Percentiles rank a stretch among this genome's conserved stretches.
phyloP scores from a whole-genome alignment of 2,888 invertebrate genomes.

The Drosophila leonis region DNA sequence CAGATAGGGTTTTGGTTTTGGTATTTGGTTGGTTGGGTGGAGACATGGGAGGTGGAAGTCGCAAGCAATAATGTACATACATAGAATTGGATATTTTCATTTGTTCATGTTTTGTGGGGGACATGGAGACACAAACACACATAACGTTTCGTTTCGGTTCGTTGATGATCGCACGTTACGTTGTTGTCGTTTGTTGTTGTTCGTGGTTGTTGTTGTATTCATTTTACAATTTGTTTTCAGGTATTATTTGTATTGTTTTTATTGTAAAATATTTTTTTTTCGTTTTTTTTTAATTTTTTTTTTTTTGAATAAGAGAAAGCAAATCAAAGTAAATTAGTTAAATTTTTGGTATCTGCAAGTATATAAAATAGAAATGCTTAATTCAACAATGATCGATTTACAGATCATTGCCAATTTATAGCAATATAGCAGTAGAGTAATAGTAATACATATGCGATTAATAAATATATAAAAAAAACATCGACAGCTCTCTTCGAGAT shows the following conservation, averaged over 20 bases:
- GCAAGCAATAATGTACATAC: conserved; percentile 79
- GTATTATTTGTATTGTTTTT: conserved; percentile 44
- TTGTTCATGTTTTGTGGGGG: conserved; percentile 54
- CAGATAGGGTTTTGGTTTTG: conserved; percentile 65
- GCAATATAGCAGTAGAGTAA: conserved; percentile 53
- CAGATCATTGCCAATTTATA: conserved; percentile 72
- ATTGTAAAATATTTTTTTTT: conserved; percentile 42
- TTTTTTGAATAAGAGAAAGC: conserved; percentile 84
- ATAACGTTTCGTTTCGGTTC: conserved; percentile 64
- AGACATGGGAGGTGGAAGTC: conserved; percentile 54
- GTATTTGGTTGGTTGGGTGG: conserved; percentile 55
- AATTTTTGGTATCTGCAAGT: conserved; percentile 82
- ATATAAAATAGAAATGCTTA: conserved; percentile 81
- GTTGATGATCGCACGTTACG: conserved; percentile 51
- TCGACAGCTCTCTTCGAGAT: conserved; percentile 22
- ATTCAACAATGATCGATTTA: conserved; percentile 77
- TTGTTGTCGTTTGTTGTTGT: conserved; percentile 44
- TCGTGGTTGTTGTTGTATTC: conserved; percentile 41
- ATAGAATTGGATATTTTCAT: conserved; percentile 68
- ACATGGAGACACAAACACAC: conserved; percentile 47
- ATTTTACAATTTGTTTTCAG: conserved; percentile 42
- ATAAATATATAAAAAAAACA: conserved; percentile 26
- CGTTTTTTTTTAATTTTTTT: conserved; percentile 47
- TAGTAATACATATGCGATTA: conserved; percentile 40
- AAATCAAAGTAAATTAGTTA: conserved; percentile 84